Evolutionary conservation across 2,113 vertebrate species (phyloP), one percentile per base, ranked within the genome.

Genomic region (Himantopus leucocephalus): DNA sequence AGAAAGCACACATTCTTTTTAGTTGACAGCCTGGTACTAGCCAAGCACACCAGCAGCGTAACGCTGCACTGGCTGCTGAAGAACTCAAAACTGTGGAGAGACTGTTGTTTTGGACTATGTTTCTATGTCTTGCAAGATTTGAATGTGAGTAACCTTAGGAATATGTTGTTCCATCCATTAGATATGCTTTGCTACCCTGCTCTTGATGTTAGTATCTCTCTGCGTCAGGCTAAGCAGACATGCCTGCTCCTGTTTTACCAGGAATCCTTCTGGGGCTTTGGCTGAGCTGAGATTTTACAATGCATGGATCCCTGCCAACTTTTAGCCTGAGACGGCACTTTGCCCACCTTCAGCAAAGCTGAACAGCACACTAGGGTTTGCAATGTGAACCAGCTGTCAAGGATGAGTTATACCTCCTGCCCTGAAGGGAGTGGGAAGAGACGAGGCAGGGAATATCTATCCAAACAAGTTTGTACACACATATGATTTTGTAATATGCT

Each of bases 381-480:
- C 83, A 48, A 3, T 6, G 6, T 20, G 85, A 67, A 75, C n/a
- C 71, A 90, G 80, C 85, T 97, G 89, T 63, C 94, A 96, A 55
- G 68, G 70, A 43, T 71, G 71, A 82, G 48, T n/a, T 85, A 32
- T 35, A 27, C 21, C 94, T 88, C 68, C 68, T 95, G 91, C 92
- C 96, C 95, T 26, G 90, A 56, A 68, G 96, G 82, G 48, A 93
- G 45, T 0, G 1, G 76, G 89, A 90, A 88, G 87, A 55, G 78
- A 60, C 22, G 66, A 93, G 76, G 91, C 81, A 64, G 95, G 60
- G 85, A 93, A n/a, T 11, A 92, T 45, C 76, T 14, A 74, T 76
- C 83, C 93, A 91, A 94, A 97, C 95, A 93, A 94, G 97, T 96
- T 94, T 91, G 88, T 92, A 92, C 97, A 96, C 79, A 96, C 88